These are phyloP conservation scores for Nomada ferruginata DNA, from an alignment of 2,888 invertebrate species.

Conservation along the genomic window DNA sequence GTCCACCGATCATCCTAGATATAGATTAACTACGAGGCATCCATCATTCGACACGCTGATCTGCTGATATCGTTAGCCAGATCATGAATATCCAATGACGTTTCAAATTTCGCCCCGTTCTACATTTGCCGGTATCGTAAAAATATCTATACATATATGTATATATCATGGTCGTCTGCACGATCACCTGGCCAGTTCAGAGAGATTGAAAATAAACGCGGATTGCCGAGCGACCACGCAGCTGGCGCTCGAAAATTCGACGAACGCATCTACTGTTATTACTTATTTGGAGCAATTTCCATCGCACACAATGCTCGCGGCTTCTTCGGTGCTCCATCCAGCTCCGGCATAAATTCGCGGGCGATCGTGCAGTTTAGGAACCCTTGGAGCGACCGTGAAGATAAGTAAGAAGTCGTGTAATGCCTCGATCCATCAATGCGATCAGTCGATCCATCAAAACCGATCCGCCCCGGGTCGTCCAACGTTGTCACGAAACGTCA, in stretches of 20 bases:
- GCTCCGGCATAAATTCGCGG: neutral
- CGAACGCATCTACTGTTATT: neutral
- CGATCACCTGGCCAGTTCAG: neutral
- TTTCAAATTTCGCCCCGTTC: conserved; percentile 16
- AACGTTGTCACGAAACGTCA: conserved; percentile 13
- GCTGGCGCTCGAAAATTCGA: too few relatives aligned
- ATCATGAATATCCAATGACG: conserved; percentile 43
- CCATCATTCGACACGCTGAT: conserved; percentile 25
- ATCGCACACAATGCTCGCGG: too few relatives aligned
- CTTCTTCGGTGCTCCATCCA: conserved; percentile 11
- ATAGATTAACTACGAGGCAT: conserved; percentile 22
- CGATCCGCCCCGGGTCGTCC: conserved; percentile 30
- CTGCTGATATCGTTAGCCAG: conserved; percentile 43
- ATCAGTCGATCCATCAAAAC: conserved; percentile 62
- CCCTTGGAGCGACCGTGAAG: conserved; percentile 2
- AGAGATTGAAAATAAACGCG: neutral
- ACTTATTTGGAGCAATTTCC: neutral
- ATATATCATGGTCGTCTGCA: too few relatives aligned
- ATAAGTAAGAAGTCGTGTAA: conserved; percentile 67
- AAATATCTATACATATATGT: neutral
- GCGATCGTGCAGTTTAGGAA: neutral
- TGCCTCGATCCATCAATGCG: conserved; percentile 56
- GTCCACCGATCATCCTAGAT: conserved; percentile 3
- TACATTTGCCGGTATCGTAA: neutral
- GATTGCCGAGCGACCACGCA: too few relatives aligned